Conservation (phyloP, 2,113 vertebrate genomes). For the Panthera leo region DNA sequence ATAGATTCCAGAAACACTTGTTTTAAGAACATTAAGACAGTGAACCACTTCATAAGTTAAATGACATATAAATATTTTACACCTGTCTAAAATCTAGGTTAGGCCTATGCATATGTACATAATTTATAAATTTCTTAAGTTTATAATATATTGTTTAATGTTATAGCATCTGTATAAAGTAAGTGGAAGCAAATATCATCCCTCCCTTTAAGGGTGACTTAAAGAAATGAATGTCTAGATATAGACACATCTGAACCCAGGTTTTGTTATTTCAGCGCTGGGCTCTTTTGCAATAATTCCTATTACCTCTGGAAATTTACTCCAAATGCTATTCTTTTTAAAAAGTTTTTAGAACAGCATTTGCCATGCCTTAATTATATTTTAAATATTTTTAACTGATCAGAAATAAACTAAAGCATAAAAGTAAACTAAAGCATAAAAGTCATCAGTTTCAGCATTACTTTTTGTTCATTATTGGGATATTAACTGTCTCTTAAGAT, state of each 20-base stretch:
- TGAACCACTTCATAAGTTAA: background rate
- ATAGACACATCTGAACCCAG: background rate
- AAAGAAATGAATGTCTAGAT: background rate
- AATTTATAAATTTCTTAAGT: background rate
- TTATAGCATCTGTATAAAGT: background rate
- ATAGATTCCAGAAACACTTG: background rate
- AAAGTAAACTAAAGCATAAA: background rate
- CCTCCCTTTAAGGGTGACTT: background rate
- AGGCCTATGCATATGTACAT: background rate
- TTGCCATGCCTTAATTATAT: background rate
- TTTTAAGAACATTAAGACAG: background rate
- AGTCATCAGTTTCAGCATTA: background rate
- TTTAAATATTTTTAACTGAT: slow-evolving; percentile 6
- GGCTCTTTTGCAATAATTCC: background rate
- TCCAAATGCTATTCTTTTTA: background rate
- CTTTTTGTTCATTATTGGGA: background rate
- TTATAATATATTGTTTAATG: background rate
- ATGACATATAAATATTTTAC: background rate
- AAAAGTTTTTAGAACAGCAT: background rate
- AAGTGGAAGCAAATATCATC: background rate
- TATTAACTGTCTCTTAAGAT: background rate
- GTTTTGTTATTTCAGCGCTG: background rate
- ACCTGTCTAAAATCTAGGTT: background rate
- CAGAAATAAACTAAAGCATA: background rate
- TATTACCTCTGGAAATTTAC: background rate